Evolutionary conservation across 2,797 vertebrate genomes (phyloP).

Genomic region (Clarias platycephalus): DNA sequence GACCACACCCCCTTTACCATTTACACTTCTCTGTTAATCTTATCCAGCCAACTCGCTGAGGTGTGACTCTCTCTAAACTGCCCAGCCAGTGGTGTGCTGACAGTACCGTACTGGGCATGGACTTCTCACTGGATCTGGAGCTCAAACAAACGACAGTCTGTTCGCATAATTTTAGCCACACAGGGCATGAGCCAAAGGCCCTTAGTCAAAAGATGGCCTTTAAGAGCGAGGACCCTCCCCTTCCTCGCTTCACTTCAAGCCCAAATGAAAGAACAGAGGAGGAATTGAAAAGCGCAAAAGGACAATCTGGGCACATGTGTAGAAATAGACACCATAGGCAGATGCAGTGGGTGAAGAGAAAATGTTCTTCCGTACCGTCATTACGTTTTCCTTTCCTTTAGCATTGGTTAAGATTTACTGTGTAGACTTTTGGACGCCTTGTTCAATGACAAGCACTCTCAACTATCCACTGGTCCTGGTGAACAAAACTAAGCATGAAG

Average conservation of each 20-base stretch:
- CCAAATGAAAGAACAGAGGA: constrained; percentile 68
- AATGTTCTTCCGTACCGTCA: not conserved
- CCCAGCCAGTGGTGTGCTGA: constrained; percentile 26
- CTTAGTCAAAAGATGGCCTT: constrained; percentile 71
- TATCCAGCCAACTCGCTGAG: constrained; percentile 37
- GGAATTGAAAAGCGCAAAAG: constrained; percentile 66
- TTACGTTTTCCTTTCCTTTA: not conserved
- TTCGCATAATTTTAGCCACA: constrained; percentile 69
- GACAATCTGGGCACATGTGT: constrained; percentile 44
- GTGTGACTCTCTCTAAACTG: constrained; percentile 33
- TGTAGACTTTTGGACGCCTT: not conserved
- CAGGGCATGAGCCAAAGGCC: constrained; percentile 58
- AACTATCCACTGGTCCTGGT: not conserved
- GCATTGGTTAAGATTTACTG: not conserved
- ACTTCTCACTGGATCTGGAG: constrained; percentile 19
- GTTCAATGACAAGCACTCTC: not conserved
- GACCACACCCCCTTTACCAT: not conserved
- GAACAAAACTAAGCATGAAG: not conserved
- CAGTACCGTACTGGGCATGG: constrained; percentile 20
- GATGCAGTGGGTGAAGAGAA: constrained; percentile 16
- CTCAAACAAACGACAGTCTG: constrained; percentile 68
- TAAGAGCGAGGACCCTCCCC: constrained; percentile 60
- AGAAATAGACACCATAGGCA: constrained; percentile 44
- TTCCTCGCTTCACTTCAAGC: constrained; percentile 50
- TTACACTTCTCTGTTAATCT: constrained; percentile 23